phyloP scores from a whole-genome alignment of 2,113 vertebrate species.

The Myrmecophaga tridactyla region DNA sequence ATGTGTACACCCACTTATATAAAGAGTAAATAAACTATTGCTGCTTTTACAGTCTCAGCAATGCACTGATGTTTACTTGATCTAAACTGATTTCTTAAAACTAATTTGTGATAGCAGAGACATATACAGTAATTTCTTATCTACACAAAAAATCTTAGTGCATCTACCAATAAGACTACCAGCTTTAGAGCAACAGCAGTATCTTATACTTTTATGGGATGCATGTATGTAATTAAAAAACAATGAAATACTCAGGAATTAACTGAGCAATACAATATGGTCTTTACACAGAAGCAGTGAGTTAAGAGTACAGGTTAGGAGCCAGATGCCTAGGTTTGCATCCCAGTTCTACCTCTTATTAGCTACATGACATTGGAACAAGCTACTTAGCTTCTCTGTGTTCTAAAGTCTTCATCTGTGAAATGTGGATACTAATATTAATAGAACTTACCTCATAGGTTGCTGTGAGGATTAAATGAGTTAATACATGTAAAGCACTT shows the following conservation, averaged over 20 bases:
- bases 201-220: constrained; percentile 36
- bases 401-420: not conserved
- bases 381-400: constrained; percentile 32
- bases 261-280: not conserved
- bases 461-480: constrained; percentile 2
- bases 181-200: not conserved
- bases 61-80: constrained; percentile 36
- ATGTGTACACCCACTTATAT: not conserved
- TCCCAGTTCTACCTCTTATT: not conserved
- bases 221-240: not conserved
- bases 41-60: constrained; percentile 32
- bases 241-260: not conserved
- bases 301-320: not conserved
- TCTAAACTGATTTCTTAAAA: constrained; percentile 34
- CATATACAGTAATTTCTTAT: constrained; percentile 28
- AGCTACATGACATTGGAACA: not conserved
- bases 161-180: constrained; percentile 29
- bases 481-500: not conserved
- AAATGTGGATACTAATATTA: constrained; percentile 34
- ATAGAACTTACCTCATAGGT: not conserved
- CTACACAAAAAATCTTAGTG: constrained; percentile 30
- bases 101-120: constrained; percentile 9
- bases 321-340: not conserved
- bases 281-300: constrained; percentile 8
- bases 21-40: constrained; percentile 39